Conservation (phyloP, 2,113 vertebrate species). For the Etheostoma cragini region DNA sequence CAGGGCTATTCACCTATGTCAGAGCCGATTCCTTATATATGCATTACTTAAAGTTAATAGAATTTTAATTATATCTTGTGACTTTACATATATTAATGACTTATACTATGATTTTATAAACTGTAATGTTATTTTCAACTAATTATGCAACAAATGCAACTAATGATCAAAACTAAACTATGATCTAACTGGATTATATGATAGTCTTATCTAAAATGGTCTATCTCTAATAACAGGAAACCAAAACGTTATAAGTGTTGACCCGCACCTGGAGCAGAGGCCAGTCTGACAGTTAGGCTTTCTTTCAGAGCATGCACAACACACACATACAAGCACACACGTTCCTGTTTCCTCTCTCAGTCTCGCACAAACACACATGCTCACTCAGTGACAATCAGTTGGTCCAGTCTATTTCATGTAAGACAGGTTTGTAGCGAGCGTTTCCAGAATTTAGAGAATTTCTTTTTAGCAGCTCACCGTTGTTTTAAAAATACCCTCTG, state of each 20-base stretch:
- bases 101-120: slow-evolving; percentile 79
- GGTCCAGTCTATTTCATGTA: slow-evolving; percentile 59
- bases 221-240: slow-evolving; percentile 60
- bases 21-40: slow-evolving; percentile 70
- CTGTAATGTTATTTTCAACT: slow-evolving; percentile 72
- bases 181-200: slow-evolving; percentile 62
- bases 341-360: slow-evolving; percentile 7
- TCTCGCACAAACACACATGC: slow-evolving; percentile 48
- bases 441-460: slow-evolving; percentile 44
- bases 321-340: slow-evolving; percentile 14
- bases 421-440: slow-evolving; percentile 58
- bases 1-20: slow-evolving; percentile 67
- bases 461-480: slow-evolving; percentile 52
- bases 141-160: slow-evolving; percentile 67
- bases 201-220: slow-evolving; percentile 44
- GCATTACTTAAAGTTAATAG: slow-evolving; percentile 76
- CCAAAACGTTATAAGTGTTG: slow-evolving; percentile 43
- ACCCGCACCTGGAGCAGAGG: slow-evolving; percentile 31
- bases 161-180: slow-evolving; percentile 66
- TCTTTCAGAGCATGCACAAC: slow-evolving; percentile 27
- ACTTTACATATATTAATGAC: slow-evolving; percentile 82
- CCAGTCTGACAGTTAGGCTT: slow-evolving; percentile 31
- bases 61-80: slow-evolving; percentile 77
- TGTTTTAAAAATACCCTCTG: slow-evolving; percentile 40
- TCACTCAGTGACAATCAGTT: slow-evolving; percentile 68